Evolutionary conservation across 2,888 invertebrate species (phyloP).

Genomic region (Autographa gamma): DNA sequence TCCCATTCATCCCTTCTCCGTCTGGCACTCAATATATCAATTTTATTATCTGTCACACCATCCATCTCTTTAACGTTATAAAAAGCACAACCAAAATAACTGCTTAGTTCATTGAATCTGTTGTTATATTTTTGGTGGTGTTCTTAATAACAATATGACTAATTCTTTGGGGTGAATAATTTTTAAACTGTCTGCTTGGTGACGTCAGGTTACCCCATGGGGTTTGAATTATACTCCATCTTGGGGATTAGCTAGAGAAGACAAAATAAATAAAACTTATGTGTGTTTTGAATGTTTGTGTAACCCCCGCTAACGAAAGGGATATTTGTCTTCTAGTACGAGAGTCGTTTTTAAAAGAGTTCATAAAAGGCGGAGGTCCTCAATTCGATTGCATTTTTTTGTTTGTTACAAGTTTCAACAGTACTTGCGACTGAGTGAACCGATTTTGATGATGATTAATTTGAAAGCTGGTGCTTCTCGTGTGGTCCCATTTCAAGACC

Average conservation of each 20-base stretch:
- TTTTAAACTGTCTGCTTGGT: conserved; percentile 22
- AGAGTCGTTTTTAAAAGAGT: no score
- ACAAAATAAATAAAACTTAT: no score
- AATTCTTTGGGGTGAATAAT: conserved; percentile 51
- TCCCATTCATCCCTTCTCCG: not conserved
- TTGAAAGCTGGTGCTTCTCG: no score
- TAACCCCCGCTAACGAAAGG: no score
- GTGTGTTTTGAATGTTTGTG: no score
- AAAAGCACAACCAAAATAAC: not conserved
- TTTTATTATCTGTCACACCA: conserved; percentile 1
- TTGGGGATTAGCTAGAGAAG: not conserved
- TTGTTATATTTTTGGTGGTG: not conserved
- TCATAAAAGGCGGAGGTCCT: no score
- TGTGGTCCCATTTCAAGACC: no score
- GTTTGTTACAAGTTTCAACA: no score
- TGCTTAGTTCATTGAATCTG: not conserved
- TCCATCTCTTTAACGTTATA: conserved; percentile 3
- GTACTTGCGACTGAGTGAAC: no score
- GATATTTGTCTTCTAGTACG: no score
- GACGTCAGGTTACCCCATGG: conserved; percentile 52
- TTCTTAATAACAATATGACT: conserved; percentile 31
- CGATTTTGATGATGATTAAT: no score
- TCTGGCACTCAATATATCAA: not conserved
- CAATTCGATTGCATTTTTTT: no score
- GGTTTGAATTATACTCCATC: not conserved